These are phyloP conservation scores for Clarias batrachus DNA, from an alignment of 2,113 vertebrate genomes.

Conservation along the genomic window DNA sequence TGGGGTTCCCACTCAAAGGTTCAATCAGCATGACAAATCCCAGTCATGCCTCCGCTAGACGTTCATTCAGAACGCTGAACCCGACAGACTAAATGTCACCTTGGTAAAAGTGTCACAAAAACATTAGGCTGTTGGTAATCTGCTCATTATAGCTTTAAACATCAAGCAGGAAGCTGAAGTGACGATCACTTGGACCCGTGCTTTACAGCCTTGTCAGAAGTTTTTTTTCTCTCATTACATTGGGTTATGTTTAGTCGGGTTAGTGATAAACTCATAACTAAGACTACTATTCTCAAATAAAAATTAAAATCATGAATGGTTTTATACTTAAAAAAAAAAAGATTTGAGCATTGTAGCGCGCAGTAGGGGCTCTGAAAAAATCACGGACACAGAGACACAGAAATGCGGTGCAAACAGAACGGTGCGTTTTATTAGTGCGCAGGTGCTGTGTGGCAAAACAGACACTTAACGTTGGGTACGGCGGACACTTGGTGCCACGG, in stretches of 20 bases:
- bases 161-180: background rate
- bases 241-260: background rate
- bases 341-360: no score
- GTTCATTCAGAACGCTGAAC: slow-evolving; percentile 40
- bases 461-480: no score
- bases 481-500: no score
- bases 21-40: slow-evolving; percentile 48
- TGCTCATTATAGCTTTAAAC: slow-evolving; percentile 11
- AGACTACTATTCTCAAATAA: background rate
- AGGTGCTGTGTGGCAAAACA: no score
- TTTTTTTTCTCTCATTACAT: background rate
- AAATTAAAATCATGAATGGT: background rate
- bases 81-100: slow-evolving; percentile 45
- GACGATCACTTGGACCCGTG: slow-evolving; percentile 1
- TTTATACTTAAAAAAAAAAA: background rate
- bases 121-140: slow-evolving; percentile 33
- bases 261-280: background rate
- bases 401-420: no score
- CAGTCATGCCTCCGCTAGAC: slow-evolving; percentile 34
- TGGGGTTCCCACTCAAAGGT: slow-evolving; percentile 30
- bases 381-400: no score
- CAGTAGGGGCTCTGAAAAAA: no score
- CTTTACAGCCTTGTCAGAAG: background rate
- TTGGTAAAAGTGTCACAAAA: slow-evolving; percentile 33
- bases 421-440: no score